Percentiles rank a stretch among this genome's conserved stretches.
These are phyloP conservation scores for Seriola rivoliana DNA, from an alignment of 2,113 vertebrate genomes.

Conservation along the genomic window DNA sequence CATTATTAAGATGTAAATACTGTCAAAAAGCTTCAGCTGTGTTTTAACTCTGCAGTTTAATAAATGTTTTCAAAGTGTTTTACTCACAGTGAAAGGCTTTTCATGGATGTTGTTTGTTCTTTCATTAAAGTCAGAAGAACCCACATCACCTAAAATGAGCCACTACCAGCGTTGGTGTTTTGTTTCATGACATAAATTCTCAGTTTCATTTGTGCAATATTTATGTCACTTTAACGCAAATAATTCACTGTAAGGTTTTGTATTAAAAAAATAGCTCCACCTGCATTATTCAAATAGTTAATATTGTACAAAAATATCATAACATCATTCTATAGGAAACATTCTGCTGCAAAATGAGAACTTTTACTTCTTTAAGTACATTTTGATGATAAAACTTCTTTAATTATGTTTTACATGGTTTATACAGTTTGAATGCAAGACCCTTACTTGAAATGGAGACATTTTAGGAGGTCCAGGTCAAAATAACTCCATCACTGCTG, in stretches of 20 bases:
- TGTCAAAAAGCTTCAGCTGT: constrained; percentile 43
- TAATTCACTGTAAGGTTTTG: background rate
- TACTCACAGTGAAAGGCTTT: background rate
- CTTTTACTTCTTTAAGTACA: background rate
- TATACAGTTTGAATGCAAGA: too few species aligned
- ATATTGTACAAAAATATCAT: background rate
- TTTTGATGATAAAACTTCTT: too few species aligned
- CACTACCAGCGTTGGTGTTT: background rate
- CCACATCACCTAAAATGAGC: background rate
- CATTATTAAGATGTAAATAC: constrained; percentile 64
- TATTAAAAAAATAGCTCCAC: too few species aligned
- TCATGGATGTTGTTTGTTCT: constrained; percentile 1
- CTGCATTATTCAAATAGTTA: background rate
- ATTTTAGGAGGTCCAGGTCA: too few species aligned
- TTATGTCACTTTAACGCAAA: background rate
- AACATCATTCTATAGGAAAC: background rate
- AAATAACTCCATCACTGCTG: too few species aligned
- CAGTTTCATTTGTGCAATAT: background rate
- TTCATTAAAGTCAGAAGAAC: background rate
- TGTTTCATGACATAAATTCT: too few species aligned
- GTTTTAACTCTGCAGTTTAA: constrained; percentile 32
- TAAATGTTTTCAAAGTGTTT: constrained; percentile 23
- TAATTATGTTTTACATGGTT: too few species aligned
- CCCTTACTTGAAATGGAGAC: too few species aligned
- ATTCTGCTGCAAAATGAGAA: background rate